Base-by-base conservation (phyloP, 1,140 invertebrate genomes). In the Drosophila tani region DNA sequence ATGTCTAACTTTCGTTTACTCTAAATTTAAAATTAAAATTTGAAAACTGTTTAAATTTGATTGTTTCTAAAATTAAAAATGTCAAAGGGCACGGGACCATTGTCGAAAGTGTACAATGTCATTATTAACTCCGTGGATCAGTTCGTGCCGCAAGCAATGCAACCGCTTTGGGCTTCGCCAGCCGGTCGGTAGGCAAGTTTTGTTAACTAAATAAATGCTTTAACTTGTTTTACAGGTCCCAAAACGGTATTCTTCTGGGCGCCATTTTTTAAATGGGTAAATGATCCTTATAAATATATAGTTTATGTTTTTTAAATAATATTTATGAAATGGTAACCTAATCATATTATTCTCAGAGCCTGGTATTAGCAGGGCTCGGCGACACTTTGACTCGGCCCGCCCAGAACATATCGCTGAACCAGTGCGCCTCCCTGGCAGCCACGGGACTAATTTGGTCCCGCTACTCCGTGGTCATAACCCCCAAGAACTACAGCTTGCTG, bases 171-270 rank as follows among this genome's bases (percentile, higher is more conserved):
- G 84, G 43, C 74, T 12, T 40, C 84, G 1, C 65, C 81, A 21
- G 77, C 73, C n/a, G 83, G 82, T 85, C 0, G 8, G 46, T 51
- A 5, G 5, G 0, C 6, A 12, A 2, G 5, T 9, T 24, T 11
- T 2, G 1, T 40, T 43, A 0, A 27, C 0, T n/a, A 8, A 9
- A 40, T 38, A 38, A 3, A 55, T 11, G 5, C 2, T 15, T 3
- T 5, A 9, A 35, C 12, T 29, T 41, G 8, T 46, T 14, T 27
- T 63, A 2, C 32, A 86, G 82, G 84, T 5, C 84, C 84, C 0
- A 71, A 58, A 14, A 88, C 81, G 0, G 81, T 88, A 5, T 88
- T 88, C 50, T 88, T 88, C 24, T 88, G 84, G 84, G 85, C 56
- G 0, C 85, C 84, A 0, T 2, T 79, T 0, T 79, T 77, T 8